Base-by-base conservation (phyloP, 2,888 invertebrate species). In the Venustoraphidia nigricollis region DNA sequence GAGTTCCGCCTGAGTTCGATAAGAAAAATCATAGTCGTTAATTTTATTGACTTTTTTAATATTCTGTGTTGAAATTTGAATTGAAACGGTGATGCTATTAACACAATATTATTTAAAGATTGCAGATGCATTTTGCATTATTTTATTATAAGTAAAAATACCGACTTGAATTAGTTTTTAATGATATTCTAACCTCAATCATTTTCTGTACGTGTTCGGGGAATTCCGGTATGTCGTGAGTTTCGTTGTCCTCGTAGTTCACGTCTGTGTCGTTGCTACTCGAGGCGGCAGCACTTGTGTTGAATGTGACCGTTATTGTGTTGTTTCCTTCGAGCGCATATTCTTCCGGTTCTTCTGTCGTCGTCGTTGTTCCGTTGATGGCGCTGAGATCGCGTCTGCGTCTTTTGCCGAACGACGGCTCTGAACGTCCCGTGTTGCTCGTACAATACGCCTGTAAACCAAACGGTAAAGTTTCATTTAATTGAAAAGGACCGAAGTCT, bases 181-280 rank as follows among this genome's bases (percentile, higher is more conserved):
- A 43, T 41, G 10, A 34, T 36, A 8, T 41, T 49, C 52, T 55
- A 66, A 86, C 89, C 75, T 89, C 87, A 55, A 90, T 89, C 85
- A 90, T 88, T 70, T 89, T 88, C 53, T 88, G 71, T 35, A 91
- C 89, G 62, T 84, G 87, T 62, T 90, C 89, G 10, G 80, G 78
- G 47, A 66, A 65, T 42, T 69, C 69, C 9, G 54, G 62, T 9
- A 53, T 54, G 45, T 65, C 66, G 2, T 53, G 51, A 10, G 71
- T 68, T 10, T 69, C 69, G 3, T 73, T 73, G 45, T 75, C 75
- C 9, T 72, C 70, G 38, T 72, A 72, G 38, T 72, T 69, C 53
- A 74, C 72, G 45, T 72, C 63, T 54, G 62, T 63, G 36, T 60
- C 59, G 49, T 65, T 66, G 36, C 57, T 51, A 44, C 48, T 50